Evolutionary conservation across 2,113 vertebrate species (phyloP).

Genomic region (Gambusia affinis): DNA sequence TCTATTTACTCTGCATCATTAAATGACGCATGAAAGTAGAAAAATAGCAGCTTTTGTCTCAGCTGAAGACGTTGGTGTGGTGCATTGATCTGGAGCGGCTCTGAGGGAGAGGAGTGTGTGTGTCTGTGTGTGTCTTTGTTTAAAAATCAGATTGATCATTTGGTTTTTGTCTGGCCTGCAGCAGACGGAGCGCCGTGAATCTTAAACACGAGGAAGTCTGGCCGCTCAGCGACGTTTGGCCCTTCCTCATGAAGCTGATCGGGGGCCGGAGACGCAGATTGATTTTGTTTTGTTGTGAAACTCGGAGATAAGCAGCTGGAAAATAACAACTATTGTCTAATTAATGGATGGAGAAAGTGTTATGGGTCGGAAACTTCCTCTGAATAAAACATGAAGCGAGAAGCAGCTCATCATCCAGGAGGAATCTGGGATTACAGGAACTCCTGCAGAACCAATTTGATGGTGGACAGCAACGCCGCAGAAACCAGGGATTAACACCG

Average conservation of each 20-base stretch:
- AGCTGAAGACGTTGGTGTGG: slow-evolving; percentile 33
- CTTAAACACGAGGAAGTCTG: slow-evolving; percentile 26
- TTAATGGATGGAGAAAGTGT: slow-evolving; percentile 64
- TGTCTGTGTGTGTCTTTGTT: slow-evolving; percentile 42
- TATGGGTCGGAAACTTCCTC: slow-evolving; percentile 51
- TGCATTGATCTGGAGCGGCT: slow-evolving; percentile 44
- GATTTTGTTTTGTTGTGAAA: slow-evolving; percentile 66
- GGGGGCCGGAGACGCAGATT: slow-evolving; percentile 54
- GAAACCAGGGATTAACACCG: too few relatives aligned
- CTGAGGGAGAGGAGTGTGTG: slow-evolving; percentile 20
- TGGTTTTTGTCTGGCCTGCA: slow-evolving; percentile 14
- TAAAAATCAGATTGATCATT: slow-evolving; percentile 62
- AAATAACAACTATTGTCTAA: slow-evolving; percentile 68
- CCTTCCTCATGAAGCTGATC: slow-evolving; percentile 28
- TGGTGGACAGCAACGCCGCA: too few relatives aligned
- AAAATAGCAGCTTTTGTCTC: slow-evolving; percentile 42
- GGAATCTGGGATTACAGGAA: background rate
- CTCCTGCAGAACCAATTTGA: too few relatives aligned
- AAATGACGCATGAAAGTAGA: slow-evolving; percentile 20
- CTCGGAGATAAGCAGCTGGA: slow-evolving; percentile 45
- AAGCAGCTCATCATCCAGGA: slow-evolving; percentile 37
- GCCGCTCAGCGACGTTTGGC: slow-evolving; percentile 43
- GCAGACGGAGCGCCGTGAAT: slow-evolving; percentile 21
- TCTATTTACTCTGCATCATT: slow-evolving; percentile 53
- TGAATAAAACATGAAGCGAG: slow-evolving; percentile 71